A percentile compares a stretch with the other conserved stretches of the same genome.
Evolutionary conservation across 2,113 vertebrate species (phyloP).

Genomic region (Tragelaphus scriptus): DNA sequence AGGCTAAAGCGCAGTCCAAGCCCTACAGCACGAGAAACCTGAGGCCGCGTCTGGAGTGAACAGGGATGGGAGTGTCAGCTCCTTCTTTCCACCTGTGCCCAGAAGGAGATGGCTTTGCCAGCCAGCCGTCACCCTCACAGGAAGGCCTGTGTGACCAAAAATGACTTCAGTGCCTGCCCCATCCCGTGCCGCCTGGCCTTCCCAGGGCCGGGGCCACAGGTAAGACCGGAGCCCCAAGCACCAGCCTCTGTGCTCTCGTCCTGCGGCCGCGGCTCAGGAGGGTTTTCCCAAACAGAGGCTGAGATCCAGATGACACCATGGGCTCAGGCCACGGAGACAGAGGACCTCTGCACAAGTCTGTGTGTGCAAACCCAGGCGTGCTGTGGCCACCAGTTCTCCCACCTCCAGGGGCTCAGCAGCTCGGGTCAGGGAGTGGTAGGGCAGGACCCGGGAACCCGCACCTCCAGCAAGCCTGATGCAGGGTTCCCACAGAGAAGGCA

Average conservation of each 20-base stretch:
- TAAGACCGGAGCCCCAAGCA: background rate
- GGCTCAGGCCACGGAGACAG: background rate
- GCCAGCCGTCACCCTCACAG: background rate
- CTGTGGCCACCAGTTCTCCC: background rate
- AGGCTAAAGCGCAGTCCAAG: background rate
- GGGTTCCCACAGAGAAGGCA: background rate
- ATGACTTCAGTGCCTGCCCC: background rate
- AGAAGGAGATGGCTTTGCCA: background rate
- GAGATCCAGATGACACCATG: background rate
- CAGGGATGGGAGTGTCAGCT: fast-evolving
- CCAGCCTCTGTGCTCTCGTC: background rate
- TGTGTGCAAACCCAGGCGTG: fast-evolving
- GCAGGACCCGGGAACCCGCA: background rate
- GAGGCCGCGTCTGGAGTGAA: fast-evolving
- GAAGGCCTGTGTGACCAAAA: background rate
- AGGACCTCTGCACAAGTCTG: background rate
- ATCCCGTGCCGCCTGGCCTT: background rate
- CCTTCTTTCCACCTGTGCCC: background rate
- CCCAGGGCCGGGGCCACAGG: fast-evolving
- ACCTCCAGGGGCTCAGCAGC: background rate
- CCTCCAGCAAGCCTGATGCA: too few relatives aligned
- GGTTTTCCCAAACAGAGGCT: background rate
- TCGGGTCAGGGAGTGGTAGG: fast-evolving
- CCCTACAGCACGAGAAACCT: background rate
- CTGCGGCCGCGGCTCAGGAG: fast-evolving